Evolutionary conservation across 64 coral and sea anemone genomes (phyloP), one percentile per base, ranked within the genome.

Genomic region (Astreopora myriophthalma): DNA sequence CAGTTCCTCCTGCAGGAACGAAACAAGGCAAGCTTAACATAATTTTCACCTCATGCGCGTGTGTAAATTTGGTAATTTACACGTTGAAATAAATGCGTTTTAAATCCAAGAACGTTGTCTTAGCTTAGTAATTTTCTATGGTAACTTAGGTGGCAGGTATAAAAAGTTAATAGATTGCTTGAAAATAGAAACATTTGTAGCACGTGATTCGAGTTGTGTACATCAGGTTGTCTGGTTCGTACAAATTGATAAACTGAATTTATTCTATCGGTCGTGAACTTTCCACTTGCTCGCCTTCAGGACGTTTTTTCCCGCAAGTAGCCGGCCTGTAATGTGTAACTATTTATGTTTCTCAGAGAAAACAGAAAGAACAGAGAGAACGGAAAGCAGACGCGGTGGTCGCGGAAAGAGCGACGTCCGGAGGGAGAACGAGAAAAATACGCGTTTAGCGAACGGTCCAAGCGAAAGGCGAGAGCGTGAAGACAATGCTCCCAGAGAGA

Each of bases 391-490:
- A 33, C 79, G 79, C 11, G 79, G 79, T 34, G 82, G 82, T 60
- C 66, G 90, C 25, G 69, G 79, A 13, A 92, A 76, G 27, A 61
- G 73, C 61, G 89, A 80, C 37, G 90, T 92, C 6, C 85, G 52
- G 31, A 77, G 81, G 22, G 90, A 92, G 67, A 92, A 92, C 81
- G 90, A 92, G 49, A 92, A 92, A 73, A 92, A 92, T 34, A 86
- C 90, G 16, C 82, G 68, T 26, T 38, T 92, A 22, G 20, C 82
- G 32, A 92, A 92, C 55, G 90, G 90, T 22, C 90, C 90, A 20
- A 84, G 49, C 49, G 85, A 87, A 27, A 48, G 70, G 33, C 49
- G 80, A 64, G 90, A 92, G 39, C 68, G 84, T 22, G 70, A 73
- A 13, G 81, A 86, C 23, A 92, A 92, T 23, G 48, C 84, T 35